These are phyloP conservation scores for Cactoblastis cactorum DNA, from an alignment of 2,888 invertebrate genomes.

Conservation along the genomic window DNA sequence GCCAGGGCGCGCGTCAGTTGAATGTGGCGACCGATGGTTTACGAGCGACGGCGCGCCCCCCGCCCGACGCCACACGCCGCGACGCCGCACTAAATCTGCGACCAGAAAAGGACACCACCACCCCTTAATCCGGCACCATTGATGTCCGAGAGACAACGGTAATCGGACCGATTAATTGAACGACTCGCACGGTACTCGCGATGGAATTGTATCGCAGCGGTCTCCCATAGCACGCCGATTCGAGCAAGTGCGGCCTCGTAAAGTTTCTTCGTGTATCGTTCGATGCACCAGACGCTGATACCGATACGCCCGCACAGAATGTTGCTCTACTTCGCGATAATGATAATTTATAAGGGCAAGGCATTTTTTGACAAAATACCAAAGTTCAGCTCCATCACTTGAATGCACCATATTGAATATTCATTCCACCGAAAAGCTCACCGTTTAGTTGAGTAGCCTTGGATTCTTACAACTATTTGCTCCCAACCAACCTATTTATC, in stretches of 20 bases:
- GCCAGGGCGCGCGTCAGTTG: conserved; percentile 77
- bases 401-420: neutral
- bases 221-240: conserved; percentile 64
- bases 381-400: neutral
- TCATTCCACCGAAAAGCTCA: too few relatives aligned
- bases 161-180: conserved; percentile 75
- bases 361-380: neutral
- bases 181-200: conserved; percentile 60
- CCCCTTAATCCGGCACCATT: conserved; percentile 72
- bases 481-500: too few relatives aligned
- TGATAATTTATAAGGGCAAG: neutral
- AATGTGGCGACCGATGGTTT: conserved; percentile 78
- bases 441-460: too few relatives aligned
- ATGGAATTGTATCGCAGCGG: conserved; percentile 68
- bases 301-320: conserved; percentile 45
- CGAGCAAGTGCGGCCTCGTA: conserved; percentile 76
- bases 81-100: conserved; percentile 78
- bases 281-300: conserved; percentile 78
- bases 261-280: conserved; percentile 79
- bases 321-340: conserved; percentile 55
- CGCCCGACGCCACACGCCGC: conserved; percentile 73
- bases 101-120: conserved; percentile 74
- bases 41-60: conserved; percentile 73
- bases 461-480: too few relatives aligned
- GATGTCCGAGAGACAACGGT: conserved; percentile 70